These are phyloP conservation scores for Hypomecis atomaria DNA, from an alignment of 2,888 invertebrate species.

Conservation along the genomic window DNA sequence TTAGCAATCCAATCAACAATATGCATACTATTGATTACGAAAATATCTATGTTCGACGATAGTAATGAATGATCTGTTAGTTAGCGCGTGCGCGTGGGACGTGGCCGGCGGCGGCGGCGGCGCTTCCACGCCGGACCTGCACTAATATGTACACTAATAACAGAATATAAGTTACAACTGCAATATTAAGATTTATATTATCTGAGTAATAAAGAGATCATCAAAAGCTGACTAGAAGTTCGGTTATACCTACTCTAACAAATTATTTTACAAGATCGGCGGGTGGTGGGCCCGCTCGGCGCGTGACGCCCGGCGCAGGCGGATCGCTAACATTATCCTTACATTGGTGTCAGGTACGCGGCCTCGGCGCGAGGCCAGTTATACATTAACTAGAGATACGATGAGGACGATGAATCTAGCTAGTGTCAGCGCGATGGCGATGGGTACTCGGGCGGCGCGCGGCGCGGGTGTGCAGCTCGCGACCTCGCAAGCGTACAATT, in stretches of 20 bases:
- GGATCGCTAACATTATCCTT: constrained; percentile 57
- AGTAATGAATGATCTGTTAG: constrained; percentile 62
- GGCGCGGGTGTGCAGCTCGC: constrained; percentile 41
- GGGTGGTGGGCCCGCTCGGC: constrained; percentile 19
- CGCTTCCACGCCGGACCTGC: constrained; percentile 70
- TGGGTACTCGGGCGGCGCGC: constrained; percentile 34
- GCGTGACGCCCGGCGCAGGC: constrained; percentile 38
- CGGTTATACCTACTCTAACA: constrained; percentile 77
- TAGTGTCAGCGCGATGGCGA: constrained; percentile 64
- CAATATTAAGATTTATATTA: constrained; percentile 71
- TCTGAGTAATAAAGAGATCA: constrained; percentile 77
- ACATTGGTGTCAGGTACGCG: constrained; percentile 80
- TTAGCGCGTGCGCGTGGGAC: constrained; percentile 35
- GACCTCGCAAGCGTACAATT: constrained; percentile 72
- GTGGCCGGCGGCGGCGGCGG: constrained; percentile 45
- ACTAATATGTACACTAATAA: constrained; percentile 70
- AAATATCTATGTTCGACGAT: constrained; percentile 77
- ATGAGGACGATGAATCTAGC: constrained; percentile 73
- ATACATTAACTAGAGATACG: constrained; percentile 62
- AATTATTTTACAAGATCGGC: constrained; percentile 59
- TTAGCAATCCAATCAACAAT: constrained; percentile 82
- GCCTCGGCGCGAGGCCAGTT: constrained; percentile 67
- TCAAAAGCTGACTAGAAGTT: constrained; percentile 83
- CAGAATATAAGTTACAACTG: constrained; percentile 70
- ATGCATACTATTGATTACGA: constrained; percentile 82